These are phyloP conservation scores for Gonatopus flavifemur DNA, from an alignment of 1,140 invertebrate genomes.

Conservation along the genomic window DNA sequence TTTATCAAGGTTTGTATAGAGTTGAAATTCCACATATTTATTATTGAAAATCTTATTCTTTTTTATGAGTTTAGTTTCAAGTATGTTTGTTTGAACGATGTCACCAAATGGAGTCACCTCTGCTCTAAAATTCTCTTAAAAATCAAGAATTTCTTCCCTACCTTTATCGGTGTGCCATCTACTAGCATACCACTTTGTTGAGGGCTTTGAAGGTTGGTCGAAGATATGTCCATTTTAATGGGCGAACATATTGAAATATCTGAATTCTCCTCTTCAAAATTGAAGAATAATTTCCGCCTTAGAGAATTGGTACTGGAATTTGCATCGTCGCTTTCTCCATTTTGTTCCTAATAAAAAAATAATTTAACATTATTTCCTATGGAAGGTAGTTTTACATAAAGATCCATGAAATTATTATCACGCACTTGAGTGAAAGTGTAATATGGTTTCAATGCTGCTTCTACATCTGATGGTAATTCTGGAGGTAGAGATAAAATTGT, in stretches of 20 bases:
- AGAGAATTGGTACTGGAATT: slow-evolving; percentile 49
- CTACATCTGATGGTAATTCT: slow-evolving; percentile 62
- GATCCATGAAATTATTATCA: no score
- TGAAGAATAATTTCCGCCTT: slow-evolving; percentile 50
- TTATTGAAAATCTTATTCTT: no score
- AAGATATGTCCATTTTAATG: slow-evolving; percentile 26
- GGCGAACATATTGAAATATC: slow-evolving; percentile 33
- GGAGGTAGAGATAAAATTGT: slow-evolving; percentile 62
- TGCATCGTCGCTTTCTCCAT: slow-evolving; percentile 43
- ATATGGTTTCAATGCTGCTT: slow-evolving; percentile 63
- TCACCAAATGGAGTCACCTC: no score
- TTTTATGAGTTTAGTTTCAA: no score
- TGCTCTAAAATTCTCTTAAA: background rate
- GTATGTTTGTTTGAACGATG: no score
- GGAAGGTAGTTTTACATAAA: no score
- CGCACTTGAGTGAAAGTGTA: slow-evolving; percentile 64
- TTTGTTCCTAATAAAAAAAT: slow-evolving; percentile 42
- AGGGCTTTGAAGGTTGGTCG: slow-evolving; percentile 34
- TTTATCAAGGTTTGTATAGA: no score
- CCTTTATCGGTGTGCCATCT: slow-evolving; percentile 40
- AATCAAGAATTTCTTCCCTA: slow-evolving; percentile 20
- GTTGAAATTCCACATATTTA: no score
- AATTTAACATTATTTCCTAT: slow-evolving; percentile 1
- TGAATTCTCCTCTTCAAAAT: slow-evolving; percentile 36
- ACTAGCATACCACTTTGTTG: slow-evolving; percentile 47